These are phyloP conservation scores for Myotis yumanensis DNA, from an alignment of 2,113 vertebrate species.

Conservation along the genomic window DNA sequence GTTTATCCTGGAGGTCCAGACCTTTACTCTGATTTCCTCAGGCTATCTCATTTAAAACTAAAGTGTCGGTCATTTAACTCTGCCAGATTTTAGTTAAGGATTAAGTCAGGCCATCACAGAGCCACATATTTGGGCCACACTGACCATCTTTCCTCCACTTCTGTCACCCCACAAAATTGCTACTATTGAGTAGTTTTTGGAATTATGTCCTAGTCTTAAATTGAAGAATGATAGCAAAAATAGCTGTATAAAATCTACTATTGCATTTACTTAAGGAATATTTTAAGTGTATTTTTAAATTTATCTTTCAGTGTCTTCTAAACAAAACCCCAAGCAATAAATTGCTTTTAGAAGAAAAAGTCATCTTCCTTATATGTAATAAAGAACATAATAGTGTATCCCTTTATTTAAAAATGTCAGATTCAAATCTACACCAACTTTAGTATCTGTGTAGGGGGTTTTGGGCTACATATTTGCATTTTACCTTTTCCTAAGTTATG, in stretches of 20 bases:
- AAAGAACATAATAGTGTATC: slow-evolving; percentile 20
- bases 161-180: background rate
- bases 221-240: slow-evolving; percentile 16
- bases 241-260: background rate
- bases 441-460: background rate
- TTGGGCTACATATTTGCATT: background rate
- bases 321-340: slow-evolving; percentile 18
- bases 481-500: background rate
- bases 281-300: slow-evolving; percentile 27
- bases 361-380: background rate
- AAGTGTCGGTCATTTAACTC: background rate
- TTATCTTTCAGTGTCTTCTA: background rate
- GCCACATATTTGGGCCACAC: background rate
- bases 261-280: background rate
- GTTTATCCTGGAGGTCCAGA: background rate
- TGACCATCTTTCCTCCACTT: background rate
- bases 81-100: background rate
- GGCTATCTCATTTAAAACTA: background rate
- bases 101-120: background rate
- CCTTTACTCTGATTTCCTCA: background rate
- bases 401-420: background rate
- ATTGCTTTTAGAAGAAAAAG: slow-evolving; percentile 9
- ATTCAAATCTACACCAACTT: slow-evolving; percentile 35
- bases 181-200: slow-evolving; percentile 12
- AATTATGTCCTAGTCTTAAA: slow-evolving; percentile 30